These are phyloP conservation scores for Idaea biselata DNA, from an alignment of 2,888 invertebrate genomes.

Conservation along the genomic window DNA sequence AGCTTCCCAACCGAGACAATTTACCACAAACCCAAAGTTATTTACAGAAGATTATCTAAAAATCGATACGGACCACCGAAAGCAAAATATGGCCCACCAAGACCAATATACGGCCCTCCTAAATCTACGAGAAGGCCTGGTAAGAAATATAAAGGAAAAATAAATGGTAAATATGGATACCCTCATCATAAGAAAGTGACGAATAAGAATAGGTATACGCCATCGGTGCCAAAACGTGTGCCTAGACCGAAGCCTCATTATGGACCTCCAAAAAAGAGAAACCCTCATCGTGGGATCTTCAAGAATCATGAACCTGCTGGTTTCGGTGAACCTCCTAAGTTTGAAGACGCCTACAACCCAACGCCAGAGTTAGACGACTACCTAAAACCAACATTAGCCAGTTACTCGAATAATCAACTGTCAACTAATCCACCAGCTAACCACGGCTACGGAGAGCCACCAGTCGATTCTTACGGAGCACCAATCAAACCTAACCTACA, in stretches of 20 bases:
- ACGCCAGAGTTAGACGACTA: constrained; percentile 25
- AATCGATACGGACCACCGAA: constrained; percentile 41
- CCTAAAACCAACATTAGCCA: constrained; percentile 15
- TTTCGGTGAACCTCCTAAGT: constrained; percentile 63
- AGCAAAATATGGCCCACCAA: constrained; percentile 43
- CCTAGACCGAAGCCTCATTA: constrained; percentile 31
- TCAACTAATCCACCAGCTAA: constrained; percentile 25
- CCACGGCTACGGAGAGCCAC: constrained; percentile 47
- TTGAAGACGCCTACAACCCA: constrained; percentile 17
- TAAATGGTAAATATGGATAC: constrained; percentile 40
- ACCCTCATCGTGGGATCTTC: constrained; percentile 28
- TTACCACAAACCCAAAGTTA: constrained; percentile 49
- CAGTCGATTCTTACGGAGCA: constrained; percentile 56
- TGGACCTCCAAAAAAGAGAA: constrained; percentile 38
- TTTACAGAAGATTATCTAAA: constrained; percentile 47
- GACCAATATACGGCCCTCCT: constrained; percentile 42
- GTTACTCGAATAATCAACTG: neutral
- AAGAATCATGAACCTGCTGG: constrained; percentile 39
- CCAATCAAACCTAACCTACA: constrained; percentile 38
- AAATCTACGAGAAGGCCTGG: constrained; percentile 41
- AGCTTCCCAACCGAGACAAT: constrained; percentile 44
- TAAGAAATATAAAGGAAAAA: constrained; percentile 47
- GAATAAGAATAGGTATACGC: constrained; percentile 38
- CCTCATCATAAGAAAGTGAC: constrained; percentile 38
- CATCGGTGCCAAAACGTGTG: constrained; percentile 32